These are phyloP conservation scores for Uropsilus gracilis DNA, from an alignment of 2,113 vertebrate genomes.

Conservation along the genomic window DNA sequence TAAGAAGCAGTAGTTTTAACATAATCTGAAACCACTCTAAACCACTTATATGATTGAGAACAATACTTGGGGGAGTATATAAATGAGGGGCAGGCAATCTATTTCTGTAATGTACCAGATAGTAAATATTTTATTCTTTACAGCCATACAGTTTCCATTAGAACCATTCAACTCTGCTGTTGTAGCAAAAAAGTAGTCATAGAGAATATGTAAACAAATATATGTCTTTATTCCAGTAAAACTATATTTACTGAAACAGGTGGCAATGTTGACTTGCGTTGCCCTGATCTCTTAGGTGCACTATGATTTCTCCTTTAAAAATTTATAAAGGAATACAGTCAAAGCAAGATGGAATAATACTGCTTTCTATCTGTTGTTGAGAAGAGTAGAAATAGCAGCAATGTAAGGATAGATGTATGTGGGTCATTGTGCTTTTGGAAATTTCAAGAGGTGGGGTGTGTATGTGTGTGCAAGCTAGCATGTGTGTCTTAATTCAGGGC, in stretches of 20 bases:
- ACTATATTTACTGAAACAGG: constrained; percentile 28
- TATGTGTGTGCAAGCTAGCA: too few relatives aligned
- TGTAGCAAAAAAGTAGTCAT: background rate
- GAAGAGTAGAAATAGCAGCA: background rate
- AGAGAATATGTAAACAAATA: background rate
- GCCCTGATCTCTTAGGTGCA: background rate
- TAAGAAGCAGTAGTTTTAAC: background rate
- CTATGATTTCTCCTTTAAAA: background rate
- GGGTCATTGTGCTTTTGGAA: background rate
- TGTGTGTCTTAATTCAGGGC: background rate
- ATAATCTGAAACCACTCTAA: background rate
- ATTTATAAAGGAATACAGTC: background rate
- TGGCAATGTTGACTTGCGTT: background rate
- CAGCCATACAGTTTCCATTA: background rate
- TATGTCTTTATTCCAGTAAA: background rate
- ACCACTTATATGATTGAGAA: background rate
- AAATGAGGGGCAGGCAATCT: background rate
- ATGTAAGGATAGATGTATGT: background rate
- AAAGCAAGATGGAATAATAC: constrained; percentile 27
- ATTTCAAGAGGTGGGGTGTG: background rate
- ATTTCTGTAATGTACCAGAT: background rate
- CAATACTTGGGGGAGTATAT: background rate
- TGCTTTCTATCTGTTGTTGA: constrained; percentile 4
- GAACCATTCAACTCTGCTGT: background rate
- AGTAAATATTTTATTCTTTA: constrained; percentile 32